Percentiles rank a stretch among this genome's conserved stretches.
Conservation (phyloP, 2,888 invertebrate species). For the Vannuccia rotundouncinata region DNA sequence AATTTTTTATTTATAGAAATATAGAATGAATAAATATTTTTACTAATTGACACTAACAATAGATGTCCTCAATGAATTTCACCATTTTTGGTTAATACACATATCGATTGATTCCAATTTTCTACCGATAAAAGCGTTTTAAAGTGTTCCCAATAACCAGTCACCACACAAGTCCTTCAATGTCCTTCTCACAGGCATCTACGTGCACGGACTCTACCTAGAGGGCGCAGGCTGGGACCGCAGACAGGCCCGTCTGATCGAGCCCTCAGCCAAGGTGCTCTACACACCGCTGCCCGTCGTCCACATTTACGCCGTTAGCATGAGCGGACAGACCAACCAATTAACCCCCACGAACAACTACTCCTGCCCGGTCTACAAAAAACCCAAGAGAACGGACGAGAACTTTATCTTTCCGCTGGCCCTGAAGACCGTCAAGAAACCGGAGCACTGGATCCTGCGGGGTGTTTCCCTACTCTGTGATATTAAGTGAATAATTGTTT, state of each 20-base stretch:
- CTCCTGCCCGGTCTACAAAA: constrained; percentile 82
- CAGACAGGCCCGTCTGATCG: constrained; percentile 66
- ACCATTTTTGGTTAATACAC: too few relatives aligned
- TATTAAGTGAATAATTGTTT: constrained; percentile 68
- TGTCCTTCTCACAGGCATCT: constrained; percentile 65
- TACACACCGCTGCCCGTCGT: constrained; percentile 73
- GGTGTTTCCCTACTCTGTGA: constrained; percentile 93
- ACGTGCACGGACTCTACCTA: constrained; percentile 72
- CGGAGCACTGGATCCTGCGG: constrained; percentile 85
- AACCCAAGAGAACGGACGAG: constrained; percentile 72
- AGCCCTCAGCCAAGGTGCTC: constrained; percentile 74
- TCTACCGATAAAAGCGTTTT: too few relatives aligned
- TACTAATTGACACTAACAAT: too few relatives aligned
- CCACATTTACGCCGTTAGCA: constrained; percentile 69
- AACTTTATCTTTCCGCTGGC: constrained; percentile 64
- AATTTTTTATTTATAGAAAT: too few relatives aligned
- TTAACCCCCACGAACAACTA: constrained; percentile 62
- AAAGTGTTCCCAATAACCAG: too few relatives aligned
- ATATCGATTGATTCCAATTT: too few relatives aligned
- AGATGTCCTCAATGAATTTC: too few relatives aligned
- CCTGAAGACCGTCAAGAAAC: constrained; percentile 67
- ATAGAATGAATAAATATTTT: too few relatives aligned
- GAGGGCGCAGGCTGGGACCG: constrained; percentile 85
- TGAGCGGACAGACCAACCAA: background rate
- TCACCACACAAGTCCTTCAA: too few relatives aligned